A percentile compares a stretch with the other conserved stretches of the same genome.
Evolutionary conservation across 2,888 invertebrate genomes (phyloP).

Genomic region (Chrysotoxum bicinctum): DNA sequence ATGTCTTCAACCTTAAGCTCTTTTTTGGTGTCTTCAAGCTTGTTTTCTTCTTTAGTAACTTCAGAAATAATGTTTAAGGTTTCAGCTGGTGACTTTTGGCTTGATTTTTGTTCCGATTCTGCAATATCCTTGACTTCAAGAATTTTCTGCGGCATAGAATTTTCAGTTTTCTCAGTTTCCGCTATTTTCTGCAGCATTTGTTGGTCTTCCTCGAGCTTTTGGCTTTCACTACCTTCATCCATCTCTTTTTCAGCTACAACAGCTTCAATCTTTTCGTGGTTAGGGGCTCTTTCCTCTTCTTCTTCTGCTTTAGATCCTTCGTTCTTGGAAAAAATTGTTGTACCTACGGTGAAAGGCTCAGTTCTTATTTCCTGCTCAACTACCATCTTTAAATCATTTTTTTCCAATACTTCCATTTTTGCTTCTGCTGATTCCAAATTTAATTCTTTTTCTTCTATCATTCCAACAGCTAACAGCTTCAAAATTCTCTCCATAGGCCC

Average conservation of each 20-base stretch:
- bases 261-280: background rate
- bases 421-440: background rate
- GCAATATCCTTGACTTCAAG: background rate
- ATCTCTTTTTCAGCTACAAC: background rate
- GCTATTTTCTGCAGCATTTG: background rate
- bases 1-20: background rate
- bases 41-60: background rate
- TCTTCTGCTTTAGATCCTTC: background rate
- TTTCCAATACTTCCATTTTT: background rate
- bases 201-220: background rate
- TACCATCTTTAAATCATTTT: background rate
- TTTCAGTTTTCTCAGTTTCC: background rate
- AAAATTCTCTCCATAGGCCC: constrained; percentile 33
- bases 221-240: background rate
- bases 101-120: background rate
- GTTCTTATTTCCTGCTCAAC: background rate
- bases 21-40: constrained; percentile 8
- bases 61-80: background rate
- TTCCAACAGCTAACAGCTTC: constrained; percentile 2
- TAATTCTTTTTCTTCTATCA: background rate
- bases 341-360: background rate
- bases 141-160: background rate
- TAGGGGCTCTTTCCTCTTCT: background rate
- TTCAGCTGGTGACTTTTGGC: background rate
- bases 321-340: background rate